phyloP scores from a whole-genome alignment of 2,888 invertebrate species.

The Amblyjoppa proteus region DNA sequence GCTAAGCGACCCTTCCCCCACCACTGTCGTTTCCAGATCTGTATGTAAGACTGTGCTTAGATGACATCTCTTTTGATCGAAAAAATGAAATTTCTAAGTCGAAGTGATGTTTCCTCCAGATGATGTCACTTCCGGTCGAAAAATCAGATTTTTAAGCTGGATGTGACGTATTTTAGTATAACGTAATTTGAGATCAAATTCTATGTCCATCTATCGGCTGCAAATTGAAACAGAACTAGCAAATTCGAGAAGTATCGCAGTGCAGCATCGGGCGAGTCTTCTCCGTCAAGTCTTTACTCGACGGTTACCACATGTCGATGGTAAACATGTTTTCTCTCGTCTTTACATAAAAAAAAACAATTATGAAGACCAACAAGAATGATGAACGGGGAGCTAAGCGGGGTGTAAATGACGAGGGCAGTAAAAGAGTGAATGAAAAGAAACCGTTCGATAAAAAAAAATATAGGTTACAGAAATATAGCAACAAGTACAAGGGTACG shows the following conservation, averaged over 20 bases:
- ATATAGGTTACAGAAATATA: slow-evolving; percentile 89
- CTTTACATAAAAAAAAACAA: slow-evolving; percentile 21
- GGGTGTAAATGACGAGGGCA: slow-evolving; percentile 18
- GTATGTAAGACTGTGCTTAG: too few species aligned
- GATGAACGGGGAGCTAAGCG: slow-evolving; percentile 15
- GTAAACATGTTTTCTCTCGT: slow-evolving; percentile 36
- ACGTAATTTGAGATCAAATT: background rate
- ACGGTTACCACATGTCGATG: slow-evolving; percentile 30
- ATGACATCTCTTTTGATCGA: too few species aligned
- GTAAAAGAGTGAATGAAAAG: slow-evolving; percentile 80
- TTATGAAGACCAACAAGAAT: slow-evolving; percentile 53
- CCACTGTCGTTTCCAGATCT: too few species aligned
- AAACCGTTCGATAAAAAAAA: slow-evolving; percentile 90
- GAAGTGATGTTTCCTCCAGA: too few species aligned
- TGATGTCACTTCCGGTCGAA: too few species aligned
- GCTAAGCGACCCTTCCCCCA: too few species aligned
- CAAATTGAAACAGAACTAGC: background rate
- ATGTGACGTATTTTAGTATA: too few species aligned
- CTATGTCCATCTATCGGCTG: background rate
- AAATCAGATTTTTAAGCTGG: too few species aligned
- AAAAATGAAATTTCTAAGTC: too few species aligned
- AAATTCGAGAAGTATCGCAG: background rate
- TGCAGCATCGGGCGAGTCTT: background rate
- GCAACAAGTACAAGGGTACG: slow-evolving; percentile 88
- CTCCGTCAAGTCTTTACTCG: background rate